Evolutionary conservation across 1,140 invertebrate genomes (phyloP).

Genomic region (Drosophila dunni): DNA sequence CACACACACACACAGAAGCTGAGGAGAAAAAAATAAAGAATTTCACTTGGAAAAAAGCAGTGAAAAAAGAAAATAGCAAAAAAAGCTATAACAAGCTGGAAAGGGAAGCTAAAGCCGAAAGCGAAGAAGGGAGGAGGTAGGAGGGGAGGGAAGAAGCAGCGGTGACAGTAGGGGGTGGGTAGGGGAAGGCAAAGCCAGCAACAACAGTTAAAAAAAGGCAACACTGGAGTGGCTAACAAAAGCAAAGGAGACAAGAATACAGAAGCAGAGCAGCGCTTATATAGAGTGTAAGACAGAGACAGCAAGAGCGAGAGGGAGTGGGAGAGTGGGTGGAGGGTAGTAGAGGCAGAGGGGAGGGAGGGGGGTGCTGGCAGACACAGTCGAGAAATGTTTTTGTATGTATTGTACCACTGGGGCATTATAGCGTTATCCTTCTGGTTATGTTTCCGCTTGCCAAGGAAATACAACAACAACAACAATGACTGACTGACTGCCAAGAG

Average conservation of each 20-base stretch:
- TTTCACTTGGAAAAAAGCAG: slow-evolving; percentile 31
- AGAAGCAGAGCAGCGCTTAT: not conserved
- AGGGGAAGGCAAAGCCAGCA: not conserved
- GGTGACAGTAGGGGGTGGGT: not conserved
- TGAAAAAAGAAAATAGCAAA: slow-evolving; percentile 23
- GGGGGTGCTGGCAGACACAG: slow-evolving; percentile 2
- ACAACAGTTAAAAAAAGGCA: slow-evolving; percentile 42
- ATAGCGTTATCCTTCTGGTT: slow-evolving; percentile 83
- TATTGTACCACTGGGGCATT: slow-evolving; percentile 80
- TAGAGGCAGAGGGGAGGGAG: not conserved
- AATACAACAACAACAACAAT: slow-evolving; percentile 69
- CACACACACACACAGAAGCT: not conserved
- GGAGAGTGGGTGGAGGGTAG: not conserved
- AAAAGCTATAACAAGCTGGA: slow-evolving; percentile 4
- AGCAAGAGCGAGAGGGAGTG: not conserved
- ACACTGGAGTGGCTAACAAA: slow-evolving; percentile 50
- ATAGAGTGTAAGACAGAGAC: not conserved
- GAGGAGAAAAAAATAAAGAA: slow-evolving; percentile 20
- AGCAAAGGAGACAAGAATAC: slow-evolving; percentile 18
- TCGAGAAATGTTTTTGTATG: slow-evolving; percentile 71
- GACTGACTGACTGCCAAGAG: slow-evolving; percentile 79
- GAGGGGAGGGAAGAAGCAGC: not conserved
- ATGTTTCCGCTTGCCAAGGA: slow-evolving; percentile 77
- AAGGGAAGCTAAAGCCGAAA: slow-evolving; percentile 51
- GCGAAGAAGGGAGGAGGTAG: slow-evolving; percentile 19